These are phyloP conservation scores for Polyommatus icarus DNA, from an alignment of 2,888 invertebrate species.

Conservation along the genomic window DNA sequence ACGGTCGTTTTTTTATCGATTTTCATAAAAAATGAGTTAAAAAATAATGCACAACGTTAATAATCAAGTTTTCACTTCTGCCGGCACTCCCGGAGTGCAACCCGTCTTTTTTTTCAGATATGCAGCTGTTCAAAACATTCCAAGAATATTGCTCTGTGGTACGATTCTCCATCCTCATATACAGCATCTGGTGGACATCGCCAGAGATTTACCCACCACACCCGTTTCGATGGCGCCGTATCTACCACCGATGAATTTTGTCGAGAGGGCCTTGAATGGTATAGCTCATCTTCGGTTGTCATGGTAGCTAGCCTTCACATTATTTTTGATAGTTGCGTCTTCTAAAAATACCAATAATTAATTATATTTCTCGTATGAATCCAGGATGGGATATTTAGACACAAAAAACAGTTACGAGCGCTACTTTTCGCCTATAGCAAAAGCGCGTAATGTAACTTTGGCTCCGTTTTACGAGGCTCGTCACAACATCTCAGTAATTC, in stretches of 20 bases:
- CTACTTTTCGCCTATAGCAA: slow-evolving; percentile 27
- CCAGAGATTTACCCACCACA: slow-evolving; percentile 46
- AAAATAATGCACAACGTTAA: no score
- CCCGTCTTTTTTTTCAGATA: slow-evolving; percentile 38
- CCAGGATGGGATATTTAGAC: background rate
- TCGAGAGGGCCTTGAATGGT: background rate
- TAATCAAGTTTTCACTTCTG: no score
- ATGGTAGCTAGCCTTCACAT: background rate
- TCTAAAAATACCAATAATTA: no score
- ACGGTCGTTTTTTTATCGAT: no score
- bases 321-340: slow-evolving; percentile 37
- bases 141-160: slow-evolving; percentile 55
- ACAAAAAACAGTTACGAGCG: background rate
- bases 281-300: background rate
- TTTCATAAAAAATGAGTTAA: no score
- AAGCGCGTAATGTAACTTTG: slow-evolving; percentile 33
- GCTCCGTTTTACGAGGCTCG: slow-evolving; percentile 32
- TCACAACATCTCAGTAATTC: slow-evolving; percentile 35
- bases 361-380: background rate
- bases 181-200: slow-evolving; percentile 52
- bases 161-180: slow-evolving; percentile 45
- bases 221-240: slow-evolving; percentile 47
- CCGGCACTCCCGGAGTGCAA: no score
- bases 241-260: slow-evolving; percentile 48
- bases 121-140: slow-evolving; percentile 54